phyloP scores from a whole-genome alignment of 1,140 invertebrate genomes.

The Lanistes nyassanus region DNA sequence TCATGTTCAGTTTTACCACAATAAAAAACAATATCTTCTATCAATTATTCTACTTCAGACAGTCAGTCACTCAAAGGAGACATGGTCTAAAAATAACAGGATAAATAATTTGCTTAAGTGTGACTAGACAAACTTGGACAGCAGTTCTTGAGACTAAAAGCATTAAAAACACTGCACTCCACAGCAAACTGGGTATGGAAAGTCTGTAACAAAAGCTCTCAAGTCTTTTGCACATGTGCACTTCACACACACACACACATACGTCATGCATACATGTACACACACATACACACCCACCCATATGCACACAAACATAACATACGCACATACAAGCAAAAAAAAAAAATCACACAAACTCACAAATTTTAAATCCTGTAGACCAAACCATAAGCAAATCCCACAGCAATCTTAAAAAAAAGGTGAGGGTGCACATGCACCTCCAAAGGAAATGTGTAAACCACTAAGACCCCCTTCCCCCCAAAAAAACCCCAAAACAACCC shows the following conservation, averaged over 20 bases:
- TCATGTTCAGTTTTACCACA: too few relatives aligned
- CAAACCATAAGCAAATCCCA: background rate
- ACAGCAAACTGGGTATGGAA: too few relatives aligned
- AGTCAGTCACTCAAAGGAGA: too few relatives aligned
- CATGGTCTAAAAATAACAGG: too few relatives aligned
- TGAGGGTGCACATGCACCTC: background rate
- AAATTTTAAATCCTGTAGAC: background rate
- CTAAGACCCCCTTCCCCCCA: background rate
- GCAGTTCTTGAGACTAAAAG: too few relatives aligned
- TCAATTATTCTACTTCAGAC: too few relatives aligned
- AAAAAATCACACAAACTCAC: background rate
- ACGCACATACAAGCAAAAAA: background rate
- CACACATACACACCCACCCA: constrained; percentile 1
- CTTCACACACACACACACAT: constrained; percentile 6
- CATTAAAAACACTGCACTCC: too few relatives aligned
- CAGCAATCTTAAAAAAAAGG: background rate
- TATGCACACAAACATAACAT: constrained; percentile 6
- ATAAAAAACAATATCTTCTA: too few relatives aligned
- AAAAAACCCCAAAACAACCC: background rate
- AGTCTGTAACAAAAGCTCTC: too few relatives aligned
- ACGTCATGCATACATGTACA: background rate
- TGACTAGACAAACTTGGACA: too few relatives aligned
- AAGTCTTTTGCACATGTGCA: too few relatives aligned
- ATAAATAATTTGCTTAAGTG: too few relatives aligned
- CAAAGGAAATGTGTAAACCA: background rate